A percentile compares a stretch with the other conserved stretches of the same genome.
Conservation (phyloP, 2,888 invertebrate genomes). For the Hecatera dysodea region DNA sequence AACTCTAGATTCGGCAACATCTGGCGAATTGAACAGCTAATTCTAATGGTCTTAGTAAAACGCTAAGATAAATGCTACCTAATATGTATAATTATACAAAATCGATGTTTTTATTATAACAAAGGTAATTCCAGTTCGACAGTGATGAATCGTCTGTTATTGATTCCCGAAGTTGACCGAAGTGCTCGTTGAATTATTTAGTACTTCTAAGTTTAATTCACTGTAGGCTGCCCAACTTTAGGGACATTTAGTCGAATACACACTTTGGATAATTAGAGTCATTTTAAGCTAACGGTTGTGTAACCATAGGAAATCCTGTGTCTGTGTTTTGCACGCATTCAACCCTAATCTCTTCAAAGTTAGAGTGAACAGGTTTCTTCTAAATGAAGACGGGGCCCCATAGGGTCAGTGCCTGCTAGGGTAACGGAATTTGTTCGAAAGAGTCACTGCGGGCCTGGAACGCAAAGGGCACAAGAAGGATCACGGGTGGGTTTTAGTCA, state of each 20-base stretch:
- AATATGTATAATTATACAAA: not conserved
- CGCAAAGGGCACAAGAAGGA: no score
- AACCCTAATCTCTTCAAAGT: no score
- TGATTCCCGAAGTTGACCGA: constrained; percentile 15
- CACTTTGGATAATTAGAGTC: not conserved
- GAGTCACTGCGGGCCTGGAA: no score
- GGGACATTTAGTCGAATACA: not conserved
- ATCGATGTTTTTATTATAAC: constrained; percentile 1
- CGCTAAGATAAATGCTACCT: no score
- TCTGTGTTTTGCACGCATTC: no score
- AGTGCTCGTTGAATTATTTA: constrained; percentile 43
- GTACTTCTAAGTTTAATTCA: constrained; percentile 27
- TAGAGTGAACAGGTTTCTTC: no score
- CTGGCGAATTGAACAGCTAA: not conserved
- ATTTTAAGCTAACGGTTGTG: not conserved
- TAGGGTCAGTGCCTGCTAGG: no score
- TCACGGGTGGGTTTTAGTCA: no score
- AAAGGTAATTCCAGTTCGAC: constrained; percentile 15
- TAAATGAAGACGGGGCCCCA: no score
- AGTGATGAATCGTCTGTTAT: constrained; percentile 20
- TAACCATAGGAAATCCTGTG: no score
- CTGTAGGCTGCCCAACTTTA: not conserved
- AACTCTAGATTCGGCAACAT: not conserved
- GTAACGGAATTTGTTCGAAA: no score
- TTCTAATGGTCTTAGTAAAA: not conserved